Conservation (phyloP, 2,888 invertebrate species). For the Leuctra nigra region DNA sequence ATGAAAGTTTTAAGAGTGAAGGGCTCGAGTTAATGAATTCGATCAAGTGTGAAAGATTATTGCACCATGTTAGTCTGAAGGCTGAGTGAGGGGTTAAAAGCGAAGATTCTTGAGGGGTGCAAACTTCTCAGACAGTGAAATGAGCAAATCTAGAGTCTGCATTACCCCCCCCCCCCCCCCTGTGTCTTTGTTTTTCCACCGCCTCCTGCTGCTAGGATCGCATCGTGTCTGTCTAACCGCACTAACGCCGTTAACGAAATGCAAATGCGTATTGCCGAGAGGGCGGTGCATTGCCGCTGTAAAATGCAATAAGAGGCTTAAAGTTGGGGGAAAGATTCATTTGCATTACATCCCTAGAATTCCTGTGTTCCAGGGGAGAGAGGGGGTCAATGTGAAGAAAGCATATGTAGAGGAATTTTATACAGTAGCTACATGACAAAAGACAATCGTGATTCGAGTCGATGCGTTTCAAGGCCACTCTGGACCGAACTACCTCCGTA, state of each 20-base stretch:
- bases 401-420: too few relatives aligned
- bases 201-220: neutral
- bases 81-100: too few relatives aligned
- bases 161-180: constrained; percentile 3
- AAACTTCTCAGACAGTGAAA: constrained; percentile 12
- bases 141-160: constrained; percentile 17
- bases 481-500: too few relatives aligned
- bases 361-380: too few relatives aligned
- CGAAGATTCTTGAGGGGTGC: too few relatives aligned
- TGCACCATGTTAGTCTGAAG: too few relatives aligned
- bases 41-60: constrained; percentile 11
- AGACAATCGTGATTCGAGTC: too few relatives aligned
- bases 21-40: constrained; percentile 2
- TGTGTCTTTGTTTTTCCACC: constrained; percentile 11
- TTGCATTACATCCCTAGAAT: constrained; percentile 9
- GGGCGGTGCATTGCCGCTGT: neutral
- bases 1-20: neutral
- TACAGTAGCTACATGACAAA: too few relatives aligned
- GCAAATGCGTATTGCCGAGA: constrained; percentile 4
- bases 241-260: constrained; percentile 11
- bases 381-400: too few relatives aligned
- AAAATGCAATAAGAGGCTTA: constrained; percentile 14
- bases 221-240: neutral
- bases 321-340: constrained; percentile 6
- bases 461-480: too few relatives aligned